Evolutionary conservation across 2,888 invertebrate genomes (phyloP).

Genomic region (Bellardia pandia): DNA sequence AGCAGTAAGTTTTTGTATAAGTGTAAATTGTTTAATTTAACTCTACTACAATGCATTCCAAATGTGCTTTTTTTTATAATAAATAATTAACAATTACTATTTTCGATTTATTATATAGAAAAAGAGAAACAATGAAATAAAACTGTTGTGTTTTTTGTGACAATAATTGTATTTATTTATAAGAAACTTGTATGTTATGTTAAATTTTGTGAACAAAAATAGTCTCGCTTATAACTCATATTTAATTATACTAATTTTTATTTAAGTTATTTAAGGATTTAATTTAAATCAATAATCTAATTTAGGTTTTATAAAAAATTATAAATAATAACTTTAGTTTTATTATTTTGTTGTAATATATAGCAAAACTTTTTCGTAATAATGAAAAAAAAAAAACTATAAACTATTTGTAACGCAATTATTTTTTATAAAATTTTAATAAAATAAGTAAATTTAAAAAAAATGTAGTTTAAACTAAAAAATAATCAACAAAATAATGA

Average conservation of each 20-base stretch:
- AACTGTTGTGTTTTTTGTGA: conserved; percentile 68
- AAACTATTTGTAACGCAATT: not conserved
- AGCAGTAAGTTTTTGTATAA: conserved; percentile 45
- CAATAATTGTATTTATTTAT: conserved; percentile 64
- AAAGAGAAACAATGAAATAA: conserved; percentile 7
- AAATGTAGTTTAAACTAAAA: conserved; percentile 5
- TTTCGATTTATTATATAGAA: conserved; percentile 12
- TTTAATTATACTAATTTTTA: not conserved
- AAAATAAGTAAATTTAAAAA: conserved; percentile 35
- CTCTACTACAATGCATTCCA: conserved; percentile 59
- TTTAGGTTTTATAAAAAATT: conserved; percentile 7
- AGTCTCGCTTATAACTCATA: conserved; percentile 15
- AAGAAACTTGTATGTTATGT: not conserved
- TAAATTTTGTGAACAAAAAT: conserved; percentile 34
- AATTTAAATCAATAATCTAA: conserved; percentile 28
- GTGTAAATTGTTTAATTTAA: conserved; percentile 50
- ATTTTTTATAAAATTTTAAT: conserved; percentile 33
- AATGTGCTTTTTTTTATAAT: conserved; percentile 60
- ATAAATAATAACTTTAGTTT: not conserved
- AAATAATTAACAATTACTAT: conserved; percentile 9
- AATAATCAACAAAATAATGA: not conserved
- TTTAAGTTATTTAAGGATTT: conserved; percentile 17
- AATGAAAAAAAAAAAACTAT: not conserved
- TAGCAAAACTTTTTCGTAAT: not conserved
- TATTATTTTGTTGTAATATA: conserved; percentile 33